Evolutionary conservation across 2,113 vertebrate genomes (phyloP).

Genomic region (Australoheros scitulus): DNA sequence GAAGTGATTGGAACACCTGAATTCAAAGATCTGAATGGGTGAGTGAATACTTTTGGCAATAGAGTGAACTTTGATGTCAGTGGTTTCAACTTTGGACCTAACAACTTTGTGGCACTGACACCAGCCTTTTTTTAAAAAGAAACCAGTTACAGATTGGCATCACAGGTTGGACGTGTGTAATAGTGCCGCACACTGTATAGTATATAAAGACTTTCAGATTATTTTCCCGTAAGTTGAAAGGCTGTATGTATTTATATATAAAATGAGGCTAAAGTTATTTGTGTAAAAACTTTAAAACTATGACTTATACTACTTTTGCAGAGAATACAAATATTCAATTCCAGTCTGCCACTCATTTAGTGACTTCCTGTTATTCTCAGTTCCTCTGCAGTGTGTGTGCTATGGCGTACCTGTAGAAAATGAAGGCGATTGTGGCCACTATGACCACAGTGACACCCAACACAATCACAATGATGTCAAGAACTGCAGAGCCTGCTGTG

Average conservation of each 20-base stretch:
- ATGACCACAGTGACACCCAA: slow-evolving; percentile 69
- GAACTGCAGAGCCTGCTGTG: not conserved
- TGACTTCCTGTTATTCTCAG: not conserved
- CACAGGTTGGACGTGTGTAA: not conserved
- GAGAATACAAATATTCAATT: not conserved
- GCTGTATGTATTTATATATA: too few relatives aligned
- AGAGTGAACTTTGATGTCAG: too few relatives aligned
- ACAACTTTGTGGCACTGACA: too few relatives aligned
- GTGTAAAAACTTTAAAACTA: not conserved
- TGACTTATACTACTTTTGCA: too few relatives aligned
- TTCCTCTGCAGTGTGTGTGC: not conserved
- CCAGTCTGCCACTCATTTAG: not conserved
- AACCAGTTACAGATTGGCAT: too few relatives aligned
- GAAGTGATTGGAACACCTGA: too few relatives aligned
- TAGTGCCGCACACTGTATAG: not conserved
- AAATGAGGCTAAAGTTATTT: not conserved
- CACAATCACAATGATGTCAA: slow-evolving; percentile 54
- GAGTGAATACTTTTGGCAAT: too few relatives aligned
- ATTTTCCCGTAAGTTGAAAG: not conserved
- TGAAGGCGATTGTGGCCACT: slow-evolving; percentile 76
- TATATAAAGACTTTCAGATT: not conserved
- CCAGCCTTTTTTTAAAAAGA: too few relatives aligned
- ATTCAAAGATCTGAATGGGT: too few relatives aligned
- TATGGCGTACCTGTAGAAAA: slow-evolving; percentile 73
- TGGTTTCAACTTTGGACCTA: too few relatives aligned